A percentile compares a stretch with the other conserved stretches of the same genome.
phyloP scores from a whole-genome alignment of 2,113 vertebrate species.

The Cheirogaleus medius region DNA sequence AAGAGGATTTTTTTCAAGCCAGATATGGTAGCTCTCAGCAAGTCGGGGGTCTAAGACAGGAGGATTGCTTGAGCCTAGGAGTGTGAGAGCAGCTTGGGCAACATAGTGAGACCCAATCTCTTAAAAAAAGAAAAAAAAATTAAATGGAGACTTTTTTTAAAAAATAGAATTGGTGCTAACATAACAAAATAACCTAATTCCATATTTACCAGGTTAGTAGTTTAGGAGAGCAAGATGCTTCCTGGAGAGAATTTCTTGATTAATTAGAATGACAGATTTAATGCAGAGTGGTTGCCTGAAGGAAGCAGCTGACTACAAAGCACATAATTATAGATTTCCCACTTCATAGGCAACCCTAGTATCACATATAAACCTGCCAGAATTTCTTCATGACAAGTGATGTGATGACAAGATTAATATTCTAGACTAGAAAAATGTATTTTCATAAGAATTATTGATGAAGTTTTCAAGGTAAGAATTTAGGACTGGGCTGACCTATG shows the following conservation, averaged over 20 bases:
- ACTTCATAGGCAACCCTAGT: slow-evolving; percentile 73
- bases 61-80: too few species aligned
- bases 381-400: slow-evolving; percentile 58
- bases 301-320: slow-evolving; percentile 59
- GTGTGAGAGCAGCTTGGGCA: too few species aligned
- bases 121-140: too few species aligned
- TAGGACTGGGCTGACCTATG: neutral
- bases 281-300: slow-evolving; percentile 71
- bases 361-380: slow-evolving; percentile 79
- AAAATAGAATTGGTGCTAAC: slow-evolving; percentile 31
- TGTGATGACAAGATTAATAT: neutral
- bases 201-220: slow-evolving; percentile 71
- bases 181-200: slow-evolving; percentile 63
- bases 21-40: too few species aligned
- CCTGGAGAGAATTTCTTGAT: slow-evolving; percentile 78
- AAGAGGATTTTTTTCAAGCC: neutral
- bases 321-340: slow-evolving; percentile 82
- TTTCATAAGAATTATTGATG: neutral
- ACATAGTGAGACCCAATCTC: too few species aligned
- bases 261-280: slow-evolving; percentile 84
- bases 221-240: slow-evolving; percentile 75
- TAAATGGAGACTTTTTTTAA: neutral
- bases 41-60: too few species aligned
- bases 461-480: neutral
- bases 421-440: neutral